These are phyloP conservation scores for Vespertilio murinus DNA, from an alignment of 2,797 vertebrate species.

Conservation along the genomic window DNA sequence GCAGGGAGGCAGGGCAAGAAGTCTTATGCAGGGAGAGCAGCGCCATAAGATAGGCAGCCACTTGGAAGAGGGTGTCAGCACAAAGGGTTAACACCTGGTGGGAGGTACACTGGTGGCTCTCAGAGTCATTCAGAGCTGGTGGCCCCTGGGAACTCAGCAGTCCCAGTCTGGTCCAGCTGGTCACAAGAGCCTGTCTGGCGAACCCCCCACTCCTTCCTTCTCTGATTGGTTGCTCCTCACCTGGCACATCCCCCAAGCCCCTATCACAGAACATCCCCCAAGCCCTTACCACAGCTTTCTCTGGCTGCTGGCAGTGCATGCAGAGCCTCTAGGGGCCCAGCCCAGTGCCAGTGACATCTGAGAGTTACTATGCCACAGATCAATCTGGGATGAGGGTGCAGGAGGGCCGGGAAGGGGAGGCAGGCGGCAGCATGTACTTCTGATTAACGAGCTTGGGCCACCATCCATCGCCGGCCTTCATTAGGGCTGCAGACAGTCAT, in stretches of 20 bases:
- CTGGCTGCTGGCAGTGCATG: not conserved
- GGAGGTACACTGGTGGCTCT: too few species aligned
- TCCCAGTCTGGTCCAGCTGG: not conserved
- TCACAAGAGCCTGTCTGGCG: not conserved
- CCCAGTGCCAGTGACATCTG: not conserved
- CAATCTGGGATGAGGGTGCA: slow-evolving; percentile 44
- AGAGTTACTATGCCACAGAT: slow-evolving; percentile 26
- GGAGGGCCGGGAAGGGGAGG: slow-evolving; percentile 26
- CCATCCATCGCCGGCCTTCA: slow-evolving; percentile 70
- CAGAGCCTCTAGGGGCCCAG: not conserved
- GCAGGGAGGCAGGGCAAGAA: not conserved
- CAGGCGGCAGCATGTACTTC: slow-evolving; percentile 28
- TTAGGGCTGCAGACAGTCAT: slow-evolving; percentile 76
- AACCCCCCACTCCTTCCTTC: not conserved
- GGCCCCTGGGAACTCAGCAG: not conserved
- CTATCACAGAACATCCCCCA: not conserved
- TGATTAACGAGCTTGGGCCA: slow-evolving; percentile 71
- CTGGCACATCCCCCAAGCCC: not conserved
- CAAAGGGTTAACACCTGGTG: too few species aligned
- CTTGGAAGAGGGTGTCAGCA: not conserved
- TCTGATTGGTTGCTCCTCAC: not conserved
- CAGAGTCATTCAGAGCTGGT: not conserved
- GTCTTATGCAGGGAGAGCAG: not conserved
- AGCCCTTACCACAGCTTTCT: not conserved
- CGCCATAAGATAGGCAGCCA: not conserved